Evolutionary conservation across 2,888 invertebrate genomes (phyloP), one percentile per base, ranked within the genome.

Genomic region (Phragmatobia fuliginosa): DNA sequence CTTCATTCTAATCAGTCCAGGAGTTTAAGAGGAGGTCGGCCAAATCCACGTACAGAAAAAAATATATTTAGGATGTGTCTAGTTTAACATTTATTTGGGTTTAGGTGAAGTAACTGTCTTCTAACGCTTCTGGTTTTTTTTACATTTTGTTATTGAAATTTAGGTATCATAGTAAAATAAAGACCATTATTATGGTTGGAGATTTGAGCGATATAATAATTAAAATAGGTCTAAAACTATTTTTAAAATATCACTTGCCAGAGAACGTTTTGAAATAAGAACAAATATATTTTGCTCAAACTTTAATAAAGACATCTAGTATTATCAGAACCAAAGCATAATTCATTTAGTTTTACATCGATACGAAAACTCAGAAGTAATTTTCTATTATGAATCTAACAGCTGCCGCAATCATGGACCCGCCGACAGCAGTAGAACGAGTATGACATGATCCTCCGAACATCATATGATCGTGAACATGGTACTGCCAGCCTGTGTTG

Each of bases 371-470:
- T 58, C 7, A 66, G 58, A 41, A 66, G 25, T 66, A 70, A 31
- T 58, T 66, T 33, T 88, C 83, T 6, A 88, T 16, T 33, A 89
- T 84, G 60, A 83, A 90, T 74, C 90, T 78, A 0, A 87, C 60
- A 0, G 83, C 85, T 0, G 81, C 67, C 7, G 85, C 76, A 0
- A 90, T 41, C 0, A 83, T 59, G 0, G 78, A 84, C 0, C 83
- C 83, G 0, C 86, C 89, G 0, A 88, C 84, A 0, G 87, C 77
- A 0, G 90, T 87, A 0, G 85, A 73, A 45, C 90, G 91, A 0
- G 70, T 73, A 16, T 85, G 81, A 31, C 91, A 90, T 0, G 41
- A 21, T 0, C 76, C 82, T 2, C 75, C 80, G 90, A 0, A 71
- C 71, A 21, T 85, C 80, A 79, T 14, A 3, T 7, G 58, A 36